Evolutionary conservation across 2,797 vertebrate genomes (phyloP), one percentile per base, ranked within the genome.

Genomic region (Iguana delicatissima): DNA sequence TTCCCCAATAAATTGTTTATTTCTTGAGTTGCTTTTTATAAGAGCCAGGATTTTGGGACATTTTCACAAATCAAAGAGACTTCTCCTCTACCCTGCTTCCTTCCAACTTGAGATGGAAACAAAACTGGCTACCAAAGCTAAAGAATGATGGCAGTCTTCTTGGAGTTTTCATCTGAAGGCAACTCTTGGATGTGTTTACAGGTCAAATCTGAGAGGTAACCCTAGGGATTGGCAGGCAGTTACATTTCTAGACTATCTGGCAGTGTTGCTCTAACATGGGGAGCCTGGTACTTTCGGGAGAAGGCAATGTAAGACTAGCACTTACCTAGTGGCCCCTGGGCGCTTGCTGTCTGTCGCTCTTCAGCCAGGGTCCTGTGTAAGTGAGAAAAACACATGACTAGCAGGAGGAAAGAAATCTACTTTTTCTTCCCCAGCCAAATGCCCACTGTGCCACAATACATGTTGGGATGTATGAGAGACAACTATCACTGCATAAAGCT

Each of bases 301-400:
- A 46, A 32, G 55, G 38, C 64, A 52, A 14, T 46, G 8, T 14
- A 29, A 59, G 52, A 5, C 62, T 73, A 50, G 26, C 24, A 84
- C 88, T 92, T 84, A 92, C 91, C 88, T 89, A 84, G 80, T 52
- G 55, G 88, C 85, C 85, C 91, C 88, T 80, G 80, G 91, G 88
- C 80, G 62, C 73, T 84, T 84, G 85, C 52, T 84, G 69, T 87
- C 74, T 80, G 38, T 35, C 69, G 57, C 20, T 84, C 85, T 90
- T 50, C 80, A 72, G 90, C 90, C 90, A 52, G 85, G 64, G 87
- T 92, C 85, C 91, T 92, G 42, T 80, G 57, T 55, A 89, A 38
- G 85, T 73, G 74, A 92, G 76, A 82, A 84, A 89, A 85, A 20
- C 55, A 92, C 76, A 86, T 80, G 74, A 87, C 64, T 92, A 72